Conservation (phyloP, 2,888 invertebrate species). For the Allolobophora icterica region DNA sequence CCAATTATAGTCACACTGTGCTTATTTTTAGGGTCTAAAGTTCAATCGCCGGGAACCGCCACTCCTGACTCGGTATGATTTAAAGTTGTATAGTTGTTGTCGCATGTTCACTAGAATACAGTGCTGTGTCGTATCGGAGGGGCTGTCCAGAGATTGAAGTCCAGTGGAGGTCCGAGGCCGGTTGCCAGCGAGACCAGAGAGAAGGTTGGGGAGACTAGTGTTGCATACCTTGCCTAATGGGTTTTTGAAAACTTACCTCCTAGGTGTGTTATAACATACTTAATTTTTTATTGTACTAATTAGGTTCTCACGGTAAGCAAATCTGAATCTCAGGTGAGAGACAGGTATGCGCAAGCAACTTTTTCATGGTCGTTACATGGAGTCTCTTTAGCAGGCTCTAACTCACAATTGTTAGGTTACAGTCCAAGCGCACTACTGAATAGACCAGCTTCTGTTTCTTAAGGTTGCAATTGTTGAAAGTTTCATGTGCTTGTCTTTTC, state of each 20-base stretch:
- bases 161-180: too few relatives aligned
- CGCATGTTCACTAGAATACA: neutral
- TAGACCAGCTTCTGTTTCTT: neutral
- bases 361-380: neutral
- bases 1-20: neutral
- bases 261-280: too few relatives aligned
- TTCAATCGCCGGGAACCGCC: neutral
- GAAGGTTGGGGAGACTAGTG: too few relatives aligned
- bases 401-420: neutral
- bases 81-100: neutral
- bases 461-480: neutral
- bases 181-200: too few relatives aligned
- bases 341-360: neutral
- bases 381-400: neutral
- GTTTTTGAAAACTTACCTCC: too few relatives aligned
- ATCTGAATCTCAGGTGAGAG: too few relatives aligned
- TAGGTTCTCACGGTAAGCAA: too few relatives aligned
- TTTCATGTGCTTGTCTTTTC: neutral
- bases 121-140: too few relatives aligned
- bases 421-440: neutral
- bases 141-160: too few relatives aligned
- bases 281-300: too few relatives aligned
- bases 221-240: too few relatives aligned
- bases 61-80: constrained; percentile 18
- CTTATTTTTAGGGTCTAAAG: neutral